Percentiles rank a stretch among this genome's conserved stretches.
phyloP scores from a whole-genome alignment of 2,113 vertebrate genomes.

The Dromiciops gliroides region DNA sequence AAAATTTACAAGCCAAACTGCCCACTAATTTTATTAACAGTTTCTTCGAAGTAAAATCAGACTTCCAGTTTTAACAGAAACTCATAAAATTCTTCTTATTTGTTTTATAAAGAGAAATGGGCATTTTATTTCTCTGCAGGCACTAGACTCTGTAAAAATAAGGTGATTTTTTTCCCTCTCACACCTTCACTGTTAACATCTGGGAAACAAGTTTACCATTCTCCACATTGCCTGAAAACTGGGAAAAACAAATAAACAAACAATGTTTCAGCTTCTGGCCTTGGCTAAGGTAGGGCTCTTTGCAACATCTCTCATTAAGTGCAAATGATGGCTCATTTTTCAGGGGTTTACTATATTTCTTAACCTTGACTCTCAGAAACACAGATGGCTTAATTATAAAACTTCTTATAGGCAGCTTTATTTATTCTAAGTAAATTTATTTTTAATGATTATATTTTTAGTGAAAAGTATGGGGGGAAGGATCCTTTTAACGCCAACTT shows the following conservation, averaged over 20 bases:
- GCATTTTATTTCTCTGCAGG: conserved; percentile 67
- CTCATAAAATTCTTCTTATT: conserved; percentile 67
- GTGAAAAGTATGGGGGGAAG: conserved; percentile 24
- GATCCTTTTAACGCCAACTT: conserved; percentile 45
- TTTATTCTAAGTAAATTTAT: conserved; percentile 66
- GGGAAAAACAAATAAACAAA: background rate
- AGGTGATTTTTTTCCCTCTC: conserved; percentile 40
- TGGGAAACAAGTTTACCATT: conserved; percentile 19
- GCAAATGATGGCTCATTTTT: conserved; percentile 33
- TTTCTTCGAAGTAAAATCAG: conserved; percentile 67
- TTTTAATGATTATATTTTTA: conserved; percentile 58
- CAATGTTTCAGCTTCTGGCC: too few relatives aligned
- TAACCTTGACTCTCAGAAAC: conserved; percentile 6
- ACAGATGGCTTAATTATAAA: conserved; percentile 55
- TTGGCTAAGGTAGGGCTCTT: background rate
- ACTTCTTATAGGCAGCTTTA: conserved; percentile 40
- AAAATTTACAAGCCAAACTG: conserved; percentile 61
- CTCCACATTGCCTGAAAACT: background rate
- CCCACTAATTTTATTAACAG: conserved; percentile 71
- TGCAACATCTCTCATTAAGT: accelerated
- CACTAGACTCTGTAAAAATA: conserved; percentile 75
- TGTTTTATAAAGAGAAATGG: conserved; percentile 76
- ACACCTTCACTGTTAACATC: conserved; percentile 32
- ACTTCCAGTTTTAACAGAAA: conserved; percentile 70
- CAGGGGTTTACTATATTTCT: conserved; percentile 39